Conservation (phyloP, 2,888 invertebrate genomes). For the Tolmerus cingulatus region DNA sequence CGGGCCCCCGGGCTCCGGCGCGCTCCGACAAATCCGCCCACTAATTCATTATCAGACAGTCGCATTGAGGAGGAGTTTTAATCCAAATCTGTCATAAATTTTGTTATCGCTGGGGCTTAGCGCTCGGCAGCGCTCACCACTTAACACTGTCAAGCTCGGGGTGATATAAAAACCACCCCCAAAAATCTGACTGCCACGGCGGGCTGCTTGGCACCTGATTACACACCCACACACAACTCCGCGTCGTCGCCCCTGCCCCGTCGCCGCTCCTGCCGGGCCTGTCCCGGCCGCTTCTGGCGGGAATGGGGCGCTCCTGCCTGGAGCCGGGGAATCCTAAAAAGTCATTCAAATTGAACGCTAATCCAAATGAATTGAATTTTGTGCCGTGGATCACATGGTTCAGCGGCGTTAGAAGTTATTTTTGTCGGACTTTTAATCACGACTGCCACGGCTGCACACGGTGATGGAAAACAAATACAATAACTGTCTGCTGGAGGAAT, state of each 20-base stretch:
- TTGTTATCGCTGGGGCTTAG: conserved; percentile 36
- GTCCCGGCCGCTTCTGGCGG: neutral
- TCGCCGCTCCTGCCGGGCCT: neutral
- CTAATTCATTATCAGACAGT: conserved; percentile 34
- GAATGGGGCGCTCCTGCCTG: neutral
- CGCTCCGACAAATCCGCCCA: conserved; percentile 9
- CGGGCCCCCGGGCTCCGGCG: neutral
- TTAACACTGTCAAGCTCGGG: conserved; percentile 13
- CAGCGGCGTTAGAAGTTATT: neutral
- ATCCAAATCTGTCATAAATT: conserved; percentile 42
- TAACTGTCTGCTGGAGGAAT: neutral
- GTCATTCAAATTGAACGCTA: conserved; percentile 36
- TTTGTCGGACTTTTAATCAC: neutral
- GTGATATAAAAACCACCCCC: conserved; percentile 11
- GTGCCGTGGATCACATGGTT: conserved; percentile 6
- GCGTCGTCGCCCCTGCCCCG: neutral
- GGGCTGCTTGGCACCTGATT: conserved; percentile 28
- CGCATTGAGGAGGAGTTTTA: conserved; percentile 30
- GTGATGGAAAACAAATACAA: neutral
- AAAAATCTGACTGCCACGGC: neutral
- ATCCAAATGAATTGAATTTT: conserved; percentile 39
- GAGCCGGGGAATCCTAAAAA: neutral
- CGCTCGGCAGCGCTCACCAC: conserved; percentile 1
- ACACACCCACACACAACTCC: neutral
- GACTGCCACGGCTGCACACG: neutral